These are phyloP conservation scores for Xyrichtys novacula DNA, from an alignment of 2,797 vertebrate genomes.

Conservation along the genomic window DNA sequence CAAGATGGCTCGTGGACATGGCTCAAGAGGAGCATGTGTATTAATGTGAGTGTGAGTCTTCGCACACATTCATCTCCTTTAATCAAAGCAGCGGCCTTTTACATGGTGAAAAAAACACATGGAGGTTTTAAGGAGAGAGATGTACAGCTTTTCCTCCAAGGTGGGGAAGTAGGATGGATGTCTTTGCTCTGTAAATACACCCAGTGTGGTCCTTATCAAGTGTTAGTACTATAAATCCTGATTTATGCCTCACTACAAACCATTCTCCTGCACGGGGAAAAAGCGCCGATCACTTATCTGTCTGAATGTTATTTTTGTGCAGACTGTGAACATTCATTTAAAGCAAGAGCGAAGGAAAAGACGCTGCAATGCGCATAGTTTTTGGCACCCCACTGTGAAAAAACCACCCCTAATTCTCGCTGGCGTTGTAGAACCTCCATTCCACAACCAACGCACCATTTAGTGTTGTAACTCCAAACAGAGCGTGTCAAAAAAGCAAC, in stretches of 20 bases:
- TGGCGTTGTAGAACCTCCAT: constrained; percentile 63
- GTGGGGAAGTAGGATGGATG: constrained; percentile 43
- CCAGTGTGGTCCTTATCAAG: constrained; percentile 67
- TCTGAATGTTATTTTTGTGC: constrained; percentile 23
- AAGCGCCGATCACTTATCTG: constrained; percentile 20
- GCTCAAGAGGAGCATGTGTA: constrained; percentile 33
- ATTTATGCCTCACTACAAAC: constrained; percentile 44
- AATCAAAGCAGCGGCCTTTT: constrained; percentile 58
- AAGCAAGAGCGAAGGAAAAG: constrained; percentile 34
- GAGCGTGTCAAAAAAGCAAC: constrained; percentile 75
- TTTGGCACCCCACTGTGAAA: constrained; percentile 78
- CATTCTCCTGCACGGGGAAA: constrained; percentile 32
- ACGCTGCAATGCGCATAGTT: constrained; percentile 57
- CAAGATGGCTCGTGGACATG: constrained; percentile 44
- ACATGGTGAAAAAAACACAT: constrained; percentile 44
- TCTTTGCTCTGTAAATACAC: constrained; percentile 60
- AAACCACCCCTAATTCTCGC: constrained; percentile 75
- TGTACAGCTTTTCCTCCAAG: constrained; percentile 49
- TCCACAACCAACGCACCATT: constrained; percentile 70
- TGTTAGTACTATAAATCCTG: constrained; percentile 48
- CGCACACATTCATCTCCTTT: constrained; percentile 55
- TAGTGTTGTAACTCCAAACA: constrained; percentile 76
- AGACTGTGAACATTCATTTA: neutral
- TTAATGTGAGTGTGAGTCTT: constrained; percentile 2
- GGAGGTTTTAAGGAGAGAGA: constrained; percentile 40